These are phyloP conservation scores for Silurus aristotelis DNA, from an alignment of 2,797 vertebrate species.

Conservation along the genomic window DNA sequence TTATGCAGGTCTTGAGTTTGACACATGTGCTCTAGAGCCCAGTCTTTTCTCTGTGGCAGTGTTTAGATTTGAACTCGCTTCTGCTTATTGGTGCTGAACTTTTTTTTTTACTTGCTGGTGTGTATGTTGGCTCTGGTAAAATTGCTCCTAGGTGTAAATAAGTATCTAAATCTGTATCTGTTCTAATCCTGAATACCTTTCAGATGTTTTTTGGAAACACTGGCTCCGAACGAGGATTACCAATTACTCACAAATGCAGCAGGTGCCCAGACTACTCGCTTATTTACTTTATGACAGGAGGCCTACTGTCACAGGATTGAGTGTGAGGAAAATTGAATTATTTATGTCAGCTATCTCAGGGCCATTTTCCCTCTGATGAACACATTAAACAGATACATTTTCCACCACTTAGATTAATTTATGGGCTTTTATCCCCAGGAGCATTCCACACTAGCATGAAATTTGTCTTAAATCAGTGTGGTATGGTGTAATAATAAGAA, in stretches of 20 bases:
- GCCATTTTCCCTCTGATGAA: neutral
- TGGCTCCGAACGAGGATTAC: neutral
- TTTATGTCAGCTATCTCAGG: constrained; percentile 16
- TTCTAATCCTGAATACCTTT: neutral
- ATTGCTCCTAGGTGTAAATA: neutral
- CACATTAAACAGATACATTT: neutral
- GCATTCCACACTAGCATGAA: neutral
- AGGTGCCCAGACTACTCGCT: neutral
- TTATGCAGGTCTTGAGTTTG: neutral
- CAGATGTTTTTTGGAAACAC: neutral
- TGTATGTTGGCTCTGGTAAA: neutral
- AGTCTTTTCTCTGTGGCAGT: neutral
- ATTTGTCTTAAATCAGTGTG: neutral
- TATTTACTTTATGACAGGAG: neutral
- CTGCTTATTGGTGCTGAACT: neutral
- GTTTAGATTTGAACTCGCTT: neutral
- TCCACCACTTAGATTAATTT: neutral
- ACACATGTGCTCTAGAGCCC: neutral
- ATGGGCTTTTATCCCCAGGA: constrained; percentile 7
- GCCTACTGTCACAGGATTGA: constrained; percentile 3
- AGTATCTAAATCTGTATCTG: neutral
- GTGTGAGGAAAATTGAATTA: constrained; percentile 22
- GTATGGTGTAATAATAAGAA: neutral
- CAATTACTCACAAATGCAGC: neutral
- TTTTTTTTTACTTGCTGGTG: neutral